phyloP scores from a whole-genome alignment of 1,140 invertebrate species.

The Ridgeia piscesae region DNA sequence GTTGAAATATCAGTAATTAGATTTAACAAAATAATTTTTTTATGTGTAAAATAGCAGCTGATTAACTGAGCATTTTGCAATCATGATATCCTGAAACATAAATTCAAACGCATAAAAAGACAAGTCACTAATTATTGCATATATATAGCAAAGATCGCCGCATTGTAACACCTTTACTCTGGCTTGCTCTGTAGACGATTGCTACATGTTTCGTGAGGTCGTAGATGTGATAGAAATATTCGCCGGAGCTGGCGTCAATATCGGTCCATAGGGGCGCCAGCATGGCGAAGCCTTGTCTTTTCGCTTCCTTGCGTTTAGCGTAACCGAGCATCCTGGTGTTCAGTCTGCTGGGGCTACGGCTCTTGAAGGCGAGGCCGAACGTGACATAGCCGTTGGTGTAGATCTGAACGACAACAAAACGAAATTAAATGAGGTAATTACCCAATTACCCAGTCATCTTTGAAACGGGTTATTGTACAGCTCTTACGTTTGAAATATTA shows the following conservation, averaged over 20 bases:
- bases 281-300: not conserved
- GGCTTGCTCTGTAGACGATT: not conserved
- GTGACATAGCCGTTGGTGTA: not conserved
- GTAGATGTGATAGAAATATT: not conserved
- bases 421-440: not conserved
- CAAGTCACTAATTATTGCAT: not conserved
- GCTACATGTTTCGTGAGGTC: not conserved
- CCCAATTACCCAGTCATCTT: not conserved
- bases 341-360: not conserved
- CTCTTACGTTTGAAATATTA: too few species aligned
- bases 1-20: too few species aligned
- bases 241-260: not conserved
- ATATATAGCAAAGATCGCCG: not conserved
- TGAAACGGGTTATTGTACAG: not conserved
- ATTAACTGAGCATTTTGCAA: too few species aligned
- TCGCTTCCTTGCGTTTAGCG: not conserved
- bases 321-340: not conserved
- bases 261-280: not conserved
- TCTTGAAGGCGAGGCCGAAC: not conserved
- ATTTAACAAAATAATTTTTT: too few species aligned
- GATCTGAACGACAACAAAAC: not conserved
- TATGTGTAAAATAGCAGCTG: too few species aligned
- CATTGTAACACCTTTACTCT: not conserved
- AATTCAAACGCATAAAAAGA: too few species aligned
- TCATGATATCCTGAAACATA: too few species aligned